These are phyloP conservation scores for Marasmarcha lunaedactyla DNA, from an alignment of 2,888 invertebrate species.

Conservation along the genomic window DNA sequence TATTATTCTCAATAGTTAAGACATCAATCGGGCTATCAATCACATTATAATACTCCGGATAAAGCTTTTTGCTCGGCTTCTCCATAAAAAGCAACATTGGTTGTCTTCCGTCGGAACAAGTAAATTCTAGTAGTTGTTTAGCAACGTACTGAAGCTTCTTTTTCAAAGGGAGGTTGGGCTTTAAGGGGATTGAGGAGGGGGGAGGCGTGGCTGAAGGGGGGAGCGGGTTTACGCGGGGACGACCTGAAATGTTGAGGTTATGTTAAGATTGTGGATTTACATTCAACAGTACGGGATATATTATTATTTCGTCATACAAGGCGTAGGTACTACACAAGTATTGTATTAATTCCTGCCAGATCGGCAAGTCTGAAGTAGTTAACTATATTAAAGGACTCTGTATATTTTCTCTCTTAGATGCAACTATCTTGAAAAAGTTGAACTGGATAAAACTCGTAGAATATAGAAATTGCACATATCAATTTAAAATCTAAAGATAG, in stretches of 20 bases:
- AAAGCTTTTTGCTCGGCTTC: conserved; percentile 93
- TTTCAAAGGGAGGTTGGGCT: conserved; percentile 74
- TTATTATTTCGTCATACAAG: background rate
- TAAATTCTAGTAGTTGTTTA: conserved; percentile 64
- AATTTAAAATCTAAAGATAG: no score
- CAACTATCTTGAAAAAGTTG: no score
- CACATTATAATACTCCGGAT: conserved; percentile 95
- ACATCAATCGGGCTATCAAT: conserved; percentile 96
- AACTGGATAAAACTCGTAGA: no score
- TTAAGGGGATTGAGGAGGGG: conserved; percentile 24
- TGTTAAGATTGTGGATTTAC: no score
- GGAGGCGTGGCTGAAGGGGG: conserved; percentile 23
- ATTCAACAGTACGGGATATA: no score
- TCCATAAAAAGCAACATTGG: conserved; percentile 95
- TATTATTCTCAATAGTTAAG: conserved; percentile 92
- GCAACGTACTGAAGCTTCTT: conserved; percentile 86
- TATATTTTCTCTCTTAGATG: no score
- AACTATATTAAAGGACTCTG: no score
- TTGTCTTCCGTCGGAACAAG: conserved; percentile 79
- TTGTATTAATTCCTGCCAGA: no score
- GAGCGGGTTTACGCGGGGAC: conserved; percentile 47
- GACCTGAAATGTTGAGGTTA: conserved; percentile 28
- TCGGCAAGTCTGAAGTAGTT: no score
- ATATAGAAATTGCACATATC: no score
- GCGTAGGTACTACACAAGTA: no score